Evolutionary conservation across 2,888 invertebrate species (phyloP), one percentile per base, ranked within the genome.

Genomic region (Anarsia innoxiella): DNA sequence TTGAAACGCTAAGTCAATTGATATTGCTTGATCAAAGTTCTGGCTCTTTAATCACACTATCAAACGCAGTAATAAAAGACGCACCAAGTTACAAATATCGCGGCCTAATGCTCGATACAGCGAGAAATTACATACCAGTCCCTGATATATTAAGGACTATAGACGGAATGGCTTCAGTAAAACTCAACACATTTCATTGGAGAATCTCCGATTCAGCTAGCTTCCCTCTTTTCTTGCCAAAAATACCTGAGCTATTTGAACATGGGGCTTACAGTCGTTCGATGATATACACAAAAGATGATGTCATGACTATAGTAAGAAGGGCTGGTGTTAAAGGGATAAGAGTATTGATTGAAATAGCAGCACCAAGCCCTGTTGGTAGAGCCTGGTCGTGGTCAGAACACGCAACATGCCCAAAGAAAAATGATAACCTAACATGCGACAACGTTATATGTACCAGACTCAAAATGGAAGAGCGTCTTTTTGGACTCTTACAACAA

Each of bases 171-270:
- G 89, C 93, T 0, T 88, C 91, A 36, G 90, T 91, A 39, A 97
- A 97, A 73, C 73, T 97, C 19, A 97, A 97, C 68, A 93, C 94
- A 0, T 92, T 97, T 54, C 96, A 97, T 66, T 96, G 96, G 96
- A 91, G 94, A 51, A 87, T 94, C 31, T 90, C 91, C 0, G 96
- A 96, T 64, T 93, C 93, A 0, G 94, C 96, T 56, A 95, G 95
- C 52, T 97, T 96, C 69, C 96, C 97, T 0, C 90, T 93, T 56
- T 87, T 91, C 36, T 87, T 93, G 0, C 88, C 88, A 6, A 80
- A 87, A 32, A 85, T 90, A 36, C 93, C 93, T 0, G 88, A 92
- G 57, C 78, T 95, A 54, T 89, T 91, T 1, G 87, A 90, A 45
- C 90, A 91, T 60, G 97, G 97, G 11, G 93, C 95, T 0, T 94